Base-by-base conservation (phyloP, 2,888 invertebrate genomes). In the Steinernema scapterisci region DNA sequence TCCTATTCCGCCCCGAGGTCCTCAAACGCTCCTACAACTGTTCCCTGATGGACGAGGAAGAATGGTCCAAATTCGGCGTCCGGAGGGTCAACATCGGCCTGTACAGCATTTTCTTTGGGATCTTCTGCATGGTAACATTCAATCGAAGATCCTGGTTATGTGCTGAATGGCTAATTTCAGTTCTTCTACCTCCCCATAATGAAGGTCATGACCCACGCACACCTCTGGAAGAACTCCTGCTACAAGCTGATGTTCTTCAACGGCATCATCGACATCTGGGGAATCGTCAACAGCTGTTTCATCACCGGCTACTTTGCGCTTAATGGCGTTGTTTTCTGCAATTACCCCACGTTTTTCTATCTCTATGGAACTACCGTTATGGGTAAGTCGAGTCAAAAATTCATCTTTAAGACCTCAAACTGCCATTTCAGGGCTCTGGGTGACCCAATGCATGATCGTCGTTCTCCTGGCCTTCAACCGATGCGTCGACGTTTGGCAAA, bases 231-330 rank as follows among this genome's bases (percentile, higher is more conserved):
- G 71, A 71, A 71, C 45, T 44, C 71, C 13, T 77, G 75, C 45
- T 77, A 78, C 45, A 73, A 78, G 48, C 54, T 78, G 45, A 78
- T 78, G 78, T 78, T 78, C 52, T 78, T 71, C 48, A 78, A 79
- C 31, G 75, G 74, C 19, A 54, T 77, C 21, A 43, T 73, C 23
- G 77, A 77, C 52, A 46, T 77, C 38, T 27, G 54, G 23, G 54
- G 72, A 23, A 72, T 76, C 54, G 21, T 76, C 19, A 72, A 54
- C 52, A 76, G 70, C 46, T 77, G 76, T 25, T 44, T 76, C 38
- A 23, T 71, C 21, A 76, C 76, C 19, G 76, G 76, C 2, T 70
- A 74, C 44, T 76, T 76, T 63, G 76, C 75, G 11, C 27, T 76
- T 52, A 56, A 23, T 27, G 76, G 76, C 11, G 46, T 52, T 16